Conservation (phyloP, 2,888 invertebrate species). For the Cyrtodaria siliqua region DNA sequence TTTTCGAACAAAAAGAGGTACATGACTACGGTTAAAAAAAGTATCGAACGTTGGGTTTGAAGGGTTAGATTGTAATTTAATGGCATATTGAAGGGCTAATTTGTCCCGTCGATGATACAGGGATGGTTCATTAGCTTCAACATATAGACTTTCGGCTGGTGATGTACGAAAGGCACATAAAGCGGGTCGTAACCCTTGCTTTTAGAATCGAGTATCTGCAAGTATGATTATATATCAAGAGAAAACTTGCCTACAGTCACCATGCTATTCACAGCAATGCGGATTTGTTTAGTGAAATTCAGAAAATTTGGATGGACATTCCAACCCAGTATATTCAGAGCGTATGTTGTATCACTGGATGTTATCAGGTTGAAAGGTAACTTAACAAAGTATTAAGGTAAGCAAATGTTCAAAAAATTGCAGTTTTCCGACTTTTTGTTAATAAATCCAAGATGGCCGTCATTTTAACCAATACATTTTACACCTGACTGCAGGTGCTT, state of each 20-base stretch:
- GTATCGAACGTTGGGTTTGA: no score
- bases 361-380: slow-evolving; percentile 12
- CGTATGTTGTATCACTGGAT: background rate
- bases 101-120: no score
- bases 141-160: no score
- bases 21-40: no score
- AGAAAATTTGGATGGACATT: slow-evolving; percentile 9
- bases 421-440: background rate
- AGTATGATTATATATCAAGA: slow-evolving; percentile 15
- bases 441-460: slow-evolving; percentile 9
- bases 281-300: slow-evolving; percentile 11
- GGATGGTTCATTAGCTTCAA: no score
- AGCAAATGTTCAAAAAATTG: background rate
- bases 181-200: no score
- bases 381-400: slow-evolving; percentile 2
- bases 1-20: no score
- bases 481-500: slow-evolving; percentile 4
- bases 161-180: no score
- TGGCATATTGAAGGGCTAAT: no score
- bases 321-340: slow-evolving; percentile 11
- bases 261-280: slow-evolving; percentile 2
- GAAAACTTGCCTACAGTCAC: slow-evolving; percentile 12
- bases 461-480: slow-evolving; percentile 13
- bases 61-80: no score
- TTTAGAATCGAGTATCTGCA: no score